These are phyloP conservation scores for Nannoperca australis DNA, from an alignment of 2,797 vertebrate species.

Conservation along the genomic window DNA sequence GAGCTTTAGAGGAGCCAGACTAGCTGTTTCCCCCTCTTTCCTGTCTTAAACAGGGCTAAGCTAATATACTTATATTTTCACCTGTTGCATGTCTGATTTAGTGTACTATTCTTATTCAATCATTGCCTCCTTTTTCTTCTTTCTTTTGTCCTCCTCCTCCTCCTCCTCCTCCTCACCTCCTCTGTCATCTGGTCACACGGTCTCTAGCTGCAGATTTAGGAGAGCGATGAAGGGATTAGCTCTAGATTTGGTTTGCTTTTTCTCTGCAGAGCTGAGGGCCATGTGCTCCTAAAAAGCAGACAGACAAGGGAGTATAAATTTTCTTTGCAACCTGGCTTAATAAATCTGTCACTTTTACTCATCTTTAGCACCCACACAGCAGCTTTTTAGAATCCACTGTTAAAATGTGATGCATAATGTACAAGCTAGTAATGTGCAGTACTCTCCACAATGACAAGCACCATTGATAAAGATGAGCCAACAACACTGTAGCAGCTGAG, in stretches of 20 bases:
- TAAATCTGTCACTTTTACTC: slow-evolving; percentile 31
- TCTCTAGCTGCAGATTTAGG: slow-evolving; percentile 66
- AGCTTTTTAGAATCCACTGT: slow-evolving; percentile 8
- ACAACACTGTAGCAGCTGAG: slow-evolving; percentile 1
- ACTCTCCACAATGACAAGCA: slow-evolving; percentile 6
- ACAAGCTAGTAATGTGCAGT: neutral
- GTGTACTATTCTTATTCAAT: neutral
- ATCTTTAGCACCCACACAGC: neutral
- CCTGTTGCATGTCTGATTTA: slow-evolving; percentile 8
- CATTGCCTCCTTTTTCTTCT: neutral
- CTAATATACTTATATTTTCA: neutral
- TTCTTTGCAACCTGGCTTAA: slow-evolving; percentile 57
- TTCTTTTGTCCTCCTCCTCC: neutral
- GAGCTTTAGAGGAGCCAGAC: neutral
- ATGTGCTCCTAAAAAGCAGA: slow-evolving; percentile 54
- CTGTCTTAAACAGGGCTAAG: neutral
- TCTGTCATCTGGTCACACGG: slow-evolving; percentile 40
- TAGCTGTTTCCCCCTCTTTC: neutral
- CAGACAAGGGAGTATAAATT: slow-evolving; percentile 66
- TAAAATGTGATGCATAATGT: slow-evolving; percentile 9
- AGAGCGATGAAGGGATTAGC: slow-evolving; percentile 74
- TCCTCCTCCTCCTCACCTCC: neutral
- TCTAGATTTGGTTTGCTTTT: slow-evolving; percentile 67
- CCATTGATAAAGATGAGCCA: slow-evolving; percentile 16
- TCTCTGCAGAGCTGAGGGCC: slow-evolving; percentile 42